These are phyloP conservation scores for Bufo bufo DNA, from an alignment of 2,113 vertebrate species.

Conservation along the genomic window DNA sequence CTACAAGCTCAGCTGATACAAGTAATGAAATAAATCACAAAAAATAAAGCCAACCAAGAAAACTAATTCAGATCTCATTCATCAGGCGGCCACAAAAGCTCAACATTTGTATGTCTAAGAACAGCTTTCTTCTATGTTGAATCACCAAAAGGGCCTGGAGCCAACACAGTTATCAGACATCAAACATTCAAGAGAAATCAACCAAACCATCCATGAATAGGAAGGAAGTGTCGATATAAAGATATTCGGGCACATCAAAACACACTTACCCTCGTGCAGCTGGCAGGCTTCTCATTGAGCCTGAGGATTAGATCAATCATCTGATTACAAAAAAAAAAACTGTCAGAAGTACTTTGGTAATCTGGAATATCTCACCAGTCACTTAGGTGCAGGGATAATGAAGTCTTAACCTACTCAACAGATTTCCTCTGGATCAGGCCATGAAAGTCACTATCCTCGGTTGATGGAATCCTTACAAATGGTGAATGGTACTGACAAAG, in stretches of 20 bases:
- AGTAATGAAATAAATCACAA: too few species aligned
- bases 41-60: background rate
- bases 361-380: background rate
- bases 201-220: background rate
- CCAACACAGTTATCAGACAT: background rate
- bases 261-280: background rate
- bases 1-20: too few species aligned
- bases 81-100: background rate
- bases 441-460: background rate
- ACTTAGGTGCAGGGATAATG: background rate
- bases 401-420: background rate
- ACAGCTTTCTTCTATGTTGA: background rate
- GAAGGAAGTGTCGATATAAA: background rate
- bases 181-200: background rate
- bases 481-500: background rate
- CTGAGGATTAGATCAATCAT: slow-evolving; percentile 24
- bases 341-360: too few species aligned
- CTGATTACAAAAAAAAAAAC: background rate
- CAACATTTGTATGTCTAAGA: background rate
- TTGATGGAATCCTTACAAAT: background rate
- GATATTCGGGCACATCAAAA: background rate
- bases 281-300: background rate
- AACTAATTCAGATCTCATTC: background rate
- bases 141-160: slow-evolving; percentile 14
- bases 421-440: background rate